Percentiles rank a stretch among this genome's conserved stretches.
Evolutionary conservation across 2,797 vertebrate species (phyloP).

Genomic region (Nyctibius grandis): DNA sequence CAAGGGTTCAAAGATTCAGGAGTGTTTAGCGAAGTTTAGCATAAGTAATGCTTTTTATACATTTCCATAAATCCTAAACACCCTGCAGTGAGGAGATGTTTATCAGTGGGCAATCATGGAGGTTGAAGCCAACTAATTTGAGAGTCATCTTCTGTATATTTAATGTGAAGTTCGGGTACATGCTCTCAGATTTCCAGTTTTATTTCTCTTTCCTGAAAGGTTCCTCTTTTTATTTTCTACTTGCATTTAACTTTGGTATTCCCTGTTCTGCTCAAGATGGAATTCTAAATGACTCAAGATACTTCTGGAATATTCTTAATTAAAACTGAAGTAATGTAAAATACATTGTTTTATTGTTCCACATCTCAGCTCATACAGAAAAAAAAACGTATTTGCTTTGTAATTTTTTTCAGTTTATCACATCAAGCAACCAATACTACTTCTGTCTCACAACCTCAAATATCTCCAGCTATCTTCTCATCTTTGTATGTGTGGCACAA

Average conservation of each 20-base stretch:
- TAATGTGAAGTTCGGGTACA: background rate
- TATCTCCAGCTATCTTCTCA: background rate
- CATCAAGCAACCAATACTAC: background rate
- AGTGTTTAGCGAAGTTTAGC: conserved; percentile 7
- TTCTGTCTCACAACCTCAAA: background rate
- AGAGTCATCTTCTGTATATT: background rate
- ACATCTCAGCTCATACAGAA: background rate
- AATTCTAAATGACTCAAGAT: background rate
- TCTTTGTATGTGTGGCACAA: background rate
- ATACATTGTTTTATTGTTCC: background rate
- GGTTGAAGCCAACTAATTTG: background rate
- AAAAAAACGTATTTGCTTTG: background rate
- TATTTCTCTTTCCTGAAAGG: background rate
- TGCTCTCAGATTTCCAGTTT: background rate
- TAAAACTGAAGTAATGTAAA: background rate
- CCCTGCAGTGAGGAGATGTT: background rate
- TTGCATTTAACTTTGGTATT: background rate
- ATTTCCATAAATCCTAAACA: conserved; percentile 47
- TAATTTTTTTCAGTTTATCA: background rate
- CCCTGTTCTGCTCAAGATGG: background rate
- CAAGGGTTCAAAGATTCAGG: conserved; percentile 14
- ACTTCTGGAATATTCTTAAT: background rate
- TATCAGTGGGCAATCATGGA: background rate
- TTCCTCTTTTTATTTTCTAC: background rate
- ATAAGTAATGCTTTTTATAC: background rate